Base-by-base conservation (phyloP, 2,797 vertebrate species). In the Kryptolebias ocellatus region DNA sequence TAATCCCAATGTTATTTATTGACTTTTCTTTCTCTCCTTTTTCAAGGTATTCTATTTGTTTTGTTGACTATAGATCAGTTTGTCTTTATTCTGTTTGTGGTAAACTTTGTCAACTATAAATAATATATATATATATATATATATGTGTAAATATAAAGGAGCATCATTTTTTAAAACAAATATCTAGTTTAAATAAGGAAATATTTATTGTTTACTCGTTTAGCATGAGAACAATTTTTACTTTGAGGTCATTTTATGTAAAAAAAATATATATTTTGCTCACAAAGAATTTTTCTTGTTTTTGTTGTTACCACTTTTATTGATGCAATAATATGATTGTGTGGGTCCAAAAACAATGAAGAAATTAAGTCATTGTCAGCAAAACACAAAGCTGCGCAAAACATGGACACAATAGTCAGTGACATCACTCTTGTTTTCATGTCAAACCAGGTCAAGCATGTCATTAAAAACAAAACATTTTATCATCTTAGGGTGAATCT, bases 1-100 rank as follows among this genome's bases (percentile, higher is more conserved):
- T 68, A 55, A 79, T 83, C 75, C 60, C 76, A 17, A 57, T 82
- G 64, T 83, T 87, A 72, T 76, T 83, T 74, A 70, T 70, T 42
- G 7, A 65, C 53, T 42, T 67, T 63, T 29, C 39, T 67, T 74
- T 56, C 63, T 60, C 20, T 24, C 20, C 20, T 24, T 24, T 24
- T 24, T 24, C 20, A 24, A 24, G 16, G 2, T 72, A 15, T 17
- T 39, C 64, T 6, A 14, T 31, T 47, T 53, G 15, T 64, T 47
- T 60, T 27, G 29, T 51, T 20, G 18, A 3, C 2, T 42, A 17
- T 31, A 14, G 18, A 20, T 39, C n/a, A 14, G 11, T 16, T 45
- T 17, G 6, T 6, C 6, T 27, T 29, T 53, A 53, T 56, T 55
- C 18, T 51, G 15, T 42, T 42, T 5, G 8, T 16, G 5, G 1